Conservation (phyloP, 2,888 invertebrate species). For the Agrotis exclamationis region DNA sequence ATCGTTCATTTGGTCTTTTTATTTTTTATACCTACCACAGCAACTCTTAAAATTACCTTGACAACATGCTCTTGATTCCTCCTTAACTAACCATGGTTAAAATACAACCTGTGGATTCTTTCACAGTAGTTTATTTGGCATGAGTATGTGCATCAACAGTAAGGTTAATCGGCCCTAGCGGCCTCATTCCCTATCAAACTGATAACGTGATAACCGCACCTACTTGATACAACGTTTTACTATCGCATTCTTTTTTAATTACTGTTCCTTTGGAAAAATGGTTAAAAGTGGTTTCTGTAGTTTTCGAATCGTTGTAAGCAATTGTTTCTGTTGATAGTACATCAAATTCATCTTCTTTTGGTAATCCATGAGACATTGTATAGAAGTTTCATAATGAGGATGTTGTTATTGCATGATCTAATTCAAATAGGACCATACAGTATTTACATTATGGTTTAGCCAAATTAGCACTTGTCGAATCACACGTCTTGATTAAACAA, state of each 20-base stretch:
- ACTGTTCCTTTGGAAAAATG: slow-evolving; percentile 17
- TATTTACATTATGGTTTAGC: not conserved
- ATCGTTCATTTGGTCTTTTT: not conserved
- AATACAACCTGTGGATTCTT: slow-evolving; percentile 16
- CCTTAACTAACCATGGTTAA: not conserved
- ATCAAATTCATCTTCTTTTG: no score
- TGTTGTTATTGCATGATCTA: no score
- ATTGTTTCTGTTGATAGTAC: not conserved
- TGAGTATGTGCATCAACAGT: slow-evolving; percentile 31
- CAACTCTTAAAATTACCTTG: not conserved
- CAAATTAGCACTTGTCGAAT: slow-evolving; percentile 21
- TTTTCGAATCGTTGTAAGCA: not conserved
- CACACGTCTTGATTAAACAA: slow-evolving; percentile 4
- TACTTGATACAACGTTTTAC: slow-evolving; percentile 63
- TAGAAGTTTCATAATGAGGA: no score
- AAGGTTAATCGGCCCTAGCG: slow-evolving; percentile 70
- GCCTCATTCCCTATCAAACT: slow-evolving; percentile 82
- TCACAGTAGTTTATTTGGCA: slow-evolving; percentile 27
- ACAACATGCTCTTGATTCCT: not conserved
- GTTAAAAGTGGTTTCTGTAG: not conserved
- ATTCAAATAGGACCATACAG: not conserved
- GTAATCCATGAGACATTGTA: no score
- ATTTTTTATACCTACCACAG: not conserved
- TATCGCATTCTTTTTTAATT: slow-evolving; percentile 47
- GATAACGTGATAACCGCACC: slow-evolving; percentile 81